Evolutionary conservation across 1,140 invertebrate species (phyloP), one percentile per base, ranked within the genome.

Genomic region (Aphis craccivora): DNA sequence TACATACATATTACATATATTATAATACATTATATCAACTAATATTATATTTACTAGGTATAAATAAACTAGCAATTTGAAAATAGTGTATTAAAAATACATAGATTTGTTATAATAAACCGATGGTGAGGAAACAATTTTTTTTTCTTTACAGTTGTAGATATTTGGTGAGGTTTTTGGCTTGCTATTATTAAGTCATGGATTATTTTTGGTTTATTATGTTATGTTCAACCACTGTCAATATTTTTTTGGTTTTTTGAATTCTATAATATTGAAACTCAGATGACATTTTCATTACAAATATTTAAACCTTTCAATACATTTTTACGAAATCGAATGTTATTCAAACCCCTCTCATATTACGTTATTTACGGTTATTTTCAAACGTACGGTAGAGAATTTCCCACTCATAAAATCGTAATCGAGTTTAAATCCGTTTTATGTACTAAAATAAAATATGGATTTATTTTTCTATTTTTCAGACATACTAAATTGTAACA

Each of bases 381-480:
- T 76, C 53, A n/a, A 76, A n/a, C 30, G 14, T 51, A 37, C 40
- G n/a, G 45, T 48, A 81, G 40, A 83, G 45, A 51, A 18, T 91
- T 76, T 45, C 35, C 8, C 23, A 92, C 91, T 92, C 76, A 25
- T 92, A 92, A 92, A 92, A 92, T 51, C 45, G 60, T 25, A 92
- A 92, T 92, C n/a, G 45, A 92, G 76, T 92, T 92, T 83, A 92
- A 92, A 81, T 92, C 60, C 91, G 5, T 92, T 92, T 92, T 51
- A 83, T 92, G n/a, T 83, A n/a, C 43, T 30, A 53, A 92, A 48
- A 81, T 37, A 92, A 92, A 92, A 92, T 92, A 83, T 92, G 45
- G n/a, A 51, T 53, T 55, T 40, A 25, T 55, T 92, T 84, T 83
- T 25, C 23, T 83, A 23, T 51, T 88, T 23, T 88, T 35, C 23